Percentiles rank a stretch among this genome's conserved stretches.
These are phyloP conservation scores for Setipinna tenuifilis DNA, from an alignment of 2,797 vertebrate species.

Conservation along the genomic window DNA sequence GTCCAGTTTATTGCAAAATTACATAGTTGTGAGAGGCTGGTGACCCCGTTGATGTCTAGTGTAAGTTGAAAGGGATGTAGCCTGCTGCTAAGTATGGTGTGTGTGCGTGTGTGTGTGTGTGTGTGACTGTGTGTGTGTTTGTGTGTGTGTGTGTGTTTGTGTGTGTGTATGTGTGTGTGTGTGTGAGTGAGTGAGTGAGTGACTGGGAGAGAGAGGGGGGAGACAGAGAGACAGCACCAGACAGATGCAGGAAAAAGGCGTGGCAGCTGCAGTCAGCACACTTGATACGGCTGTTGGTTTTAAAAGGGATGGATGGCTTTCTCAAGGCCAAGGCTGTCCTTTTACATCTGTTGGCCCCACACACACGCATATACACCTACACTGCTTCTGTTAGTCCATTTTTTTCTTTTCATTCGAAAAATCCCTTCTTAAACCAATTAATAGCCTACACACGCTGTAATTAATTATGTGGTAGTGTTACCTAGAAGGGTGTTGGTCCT, in stretches of 20 bases:
- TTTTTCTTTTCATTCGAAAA: too few species aligned
- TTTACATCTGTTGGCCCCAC: too few species aligned
- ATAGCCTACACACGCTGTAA: too few species aligned
- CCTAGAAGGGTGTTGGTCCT: too few species aligned
- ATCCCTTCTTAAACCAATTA: too few species aligned
- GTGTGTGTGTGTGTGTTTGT: neutral
- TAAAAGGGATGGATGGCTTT: conserved; percentile 36
- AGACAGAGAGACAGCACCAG: conserved; percentile 12
- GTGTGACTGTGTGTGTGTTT: conserved; percentile 28
- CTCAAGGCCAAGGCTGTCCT: conserved; percentile 29
- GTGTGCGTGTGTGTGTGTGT: conserved; percentile 28
- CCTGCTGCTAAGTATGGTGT: neutral
- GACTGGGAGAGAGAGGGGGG: neutral
- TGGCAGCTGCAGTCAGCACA: conserved; percentile 61
- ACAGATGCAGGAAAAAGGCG: conserved; percentile 66
- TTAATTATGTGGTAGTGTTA: too few species aligned
- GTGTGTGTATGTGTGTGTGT: neutral
- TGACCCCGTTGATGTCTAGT: too few species aligned
- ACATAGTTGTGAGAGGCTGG: too few species aligned
- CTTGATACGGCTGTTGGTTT: conserved; percentile 3
- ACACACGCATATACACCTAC: too few species aligned
- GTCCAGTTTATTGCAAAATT: too few species aligned
- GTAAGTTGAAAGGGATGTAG: neutral
- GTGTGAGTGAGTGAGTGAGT: neutral
- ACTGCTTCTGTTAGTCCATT: too few species aligned